phyloP scores from a whole-genome alignment of 2,888 invertebrate genomes.

The Macaria liturata region DNA sequence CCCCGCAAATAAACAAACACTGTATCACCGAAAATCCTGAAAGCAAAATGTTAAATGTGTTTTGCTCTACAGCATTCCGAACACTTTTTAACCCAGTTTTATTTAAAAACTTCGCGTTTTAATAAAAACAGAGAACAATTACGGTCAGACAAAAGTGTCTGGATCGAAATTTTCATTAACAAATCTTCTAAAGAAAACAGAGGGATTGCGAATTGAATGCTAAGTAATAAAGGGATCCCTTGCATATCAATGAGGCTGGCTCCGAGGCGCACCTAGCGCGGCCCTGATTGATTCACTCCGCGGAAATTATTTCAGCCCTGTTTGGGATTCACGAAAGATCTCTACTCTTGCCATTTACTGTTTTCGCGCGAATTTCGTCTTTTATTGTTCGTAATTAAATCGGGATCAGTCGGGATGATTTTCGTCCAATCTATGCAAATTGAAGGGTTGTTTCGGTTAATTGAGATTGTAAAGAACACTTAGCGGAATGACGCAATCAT shows the following conservation, averaged over 20 bases:
- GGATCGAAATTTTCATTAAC: constrained; percentile 44
- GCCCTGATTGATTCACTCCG: constrained; percentile 65
- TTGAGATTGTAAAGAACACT: constrained; percentile 15
- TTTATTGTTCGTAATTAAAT: constrained; percentile 56
- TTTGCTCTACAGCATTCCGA: neutral
- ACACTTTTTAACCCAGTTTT: neutral
- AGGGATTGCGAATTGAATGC: constrained; percentile 63
- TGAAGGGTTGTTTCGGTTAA: constrained; percentile 27
- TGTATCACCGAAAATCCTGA: constrained; percentile 64
- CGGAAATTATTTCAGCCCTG: constrained; percentile 62
- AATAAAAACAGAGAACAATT: constrained; percentile 13
- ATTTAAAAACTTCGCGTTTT: constrained; percentile 4
- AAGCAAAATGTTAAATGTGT: constrained; percentile 52
- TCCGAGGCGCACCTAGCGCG: constrained; percentile 53
- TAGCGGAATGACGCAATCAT: constrained; percentile 4
- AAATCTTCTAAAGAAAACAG: constrained; percentile 54
- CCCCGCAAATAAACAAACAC: constrained; percentile 72
- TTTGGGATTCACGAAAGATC: constrained; percentile 62
- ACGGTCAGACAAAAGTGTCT: constrained; percentile 13
- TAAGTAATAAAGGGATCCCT: constrained; percentile 69
- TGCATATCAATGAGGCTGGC: constrained; percentile 69
- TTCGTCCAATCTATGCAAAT: constrained; percentile 36
- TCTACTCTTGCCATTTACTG: constrained; percentile 53
- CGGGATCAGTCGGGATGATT: constrained; percentile 41
- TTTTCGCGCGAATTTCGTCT: constrained; percentile 52